phyloP scores from a whole-genome alignment of 2,113 vertebrate genomes.

The Empidonax traillii region DNA sequence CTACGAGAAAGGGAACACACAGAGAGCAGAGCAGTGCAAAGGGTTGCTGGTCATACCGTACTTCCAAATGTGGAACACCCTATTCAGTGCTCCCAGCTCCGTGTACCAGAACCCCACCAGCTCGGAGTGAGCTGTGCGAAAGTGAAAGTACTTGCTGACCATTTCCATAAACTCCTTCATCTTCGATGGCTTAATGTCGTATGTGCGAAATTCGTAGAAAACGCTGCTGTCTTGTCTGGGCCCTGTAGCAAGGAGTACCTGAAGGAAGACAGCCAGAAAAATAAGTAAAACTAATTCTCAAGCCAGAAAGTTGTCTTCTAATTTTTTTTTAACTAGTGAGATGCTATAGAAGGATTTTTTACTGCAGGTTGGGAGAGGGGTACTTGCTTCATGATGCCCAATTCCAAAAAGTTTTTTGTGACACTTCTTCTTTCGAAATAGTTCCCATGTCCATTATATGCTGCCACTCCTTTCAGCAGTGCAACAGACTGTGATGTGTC shows the following conservation, averaged over 20 bases:
- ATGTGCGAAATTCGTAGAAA: slow-evolving; percentile 92
- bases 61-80: slow-evolving; percentile 91
- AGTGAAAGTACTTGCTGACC: slow-evolving; percentile 78
- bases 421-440: not conserved
- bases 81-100: slow-evolving; percentile 86
- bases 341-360: not conserved
- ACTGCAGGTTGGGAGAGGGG: not conserved
- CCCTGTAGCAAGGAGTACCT: slow-evolving; percentile 74
- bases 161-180: slow-evolving; percentile 83
- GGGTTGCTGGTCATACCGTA: slow-evolving; percentile 75
- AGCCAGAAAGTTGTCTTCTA: not conserved
- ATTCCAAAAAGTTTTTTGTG: not conserved
- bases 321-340: not conserved
- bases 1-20: not conserved
- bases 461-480: not conserved
- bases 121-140: slow-evolving; percentile 85
- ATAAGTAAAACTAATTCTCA: not conserved
- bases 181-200: slow-evolving; percentile 81
- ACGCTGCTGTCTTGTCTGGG: slow-evolving; percentile 75
- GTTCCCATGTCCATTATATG: not conserved
- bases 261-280: not conserved
- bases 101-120: slow-evolving; percentile 88
- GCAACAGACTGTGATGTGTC: not conserved
- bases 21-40: not conserved
- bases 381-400: not conserved